Evolutionary conservation across 2,888 invertebrate species (phyloP).

Genomic region (Netelia inedita): DNA sequence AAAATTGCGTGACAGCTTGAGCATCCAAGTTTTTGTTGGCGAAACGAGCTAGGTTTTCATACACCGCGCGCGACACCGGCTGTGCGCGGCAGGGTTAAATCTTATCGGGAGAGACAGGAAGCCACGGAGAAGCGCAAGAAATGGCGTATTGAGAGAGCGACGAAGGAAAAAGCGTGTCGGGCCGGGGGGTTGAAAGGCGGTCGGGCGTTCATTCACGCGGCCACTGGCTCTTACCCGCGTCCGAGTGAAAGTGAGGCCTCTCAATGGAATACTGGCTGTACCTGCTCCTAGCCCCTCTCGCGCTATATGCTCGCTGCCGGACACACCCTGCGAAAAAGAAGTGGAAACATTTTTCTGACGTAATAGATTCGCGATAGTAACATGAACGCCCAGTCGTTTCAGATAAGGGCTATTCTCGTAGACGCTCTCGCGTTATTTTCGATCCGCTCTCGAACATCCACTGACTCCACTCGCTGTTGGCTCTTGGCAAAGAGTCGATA

Average conservation of each 20-base stretch:
- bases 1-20: conserved; percentile 36
- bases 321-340: conserved; percentile 57
- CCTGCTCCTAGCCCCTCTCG: background rate
- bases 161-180: conserved; percentile 27
- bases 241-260: conserved; percentile 46
- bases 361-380: conserved; percentile 62
- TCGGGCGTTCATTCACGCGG: conserved; percentile 60
- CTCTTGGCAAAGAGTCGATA: conserved; percentile 17
- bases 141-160: conserved; percentile 33
- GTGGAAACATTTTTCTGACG: conserved; percentile 68
- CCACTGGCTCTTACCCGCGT: conserved; percentile 42
- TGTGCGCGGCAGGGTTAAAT: conserved; percentile 36
- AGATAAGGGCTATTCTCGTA: conserved; percentile 55
- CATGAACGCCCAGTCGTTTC: conserved; percentile 46
- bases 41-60: conserved; percentile 52
- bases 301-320: conserved; percentile 3
- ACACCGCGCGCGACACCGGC: conserved; percentile 35
- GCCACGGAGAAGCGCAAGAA: conserved; percentile 42
- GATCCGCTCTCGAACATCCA: conserved; percentile 1
- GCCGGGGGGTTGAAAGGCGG: conserved; percentile 44
- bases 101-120: conserved; percentile 60
- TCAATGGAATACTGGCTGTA: conserved; percentile 53
- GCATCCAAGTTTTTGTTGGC: conserved; percentile 29
- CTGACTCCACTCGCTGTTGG: conserved; percentile 4
- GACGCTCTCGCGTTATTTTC: conserved; percentile 43